Evolutionary conservation across 92 coral and sea anemone species (phyloP), one percentile per base, ranked within the genome.

Genomic region (Pocillopora meandrina): DNA sequence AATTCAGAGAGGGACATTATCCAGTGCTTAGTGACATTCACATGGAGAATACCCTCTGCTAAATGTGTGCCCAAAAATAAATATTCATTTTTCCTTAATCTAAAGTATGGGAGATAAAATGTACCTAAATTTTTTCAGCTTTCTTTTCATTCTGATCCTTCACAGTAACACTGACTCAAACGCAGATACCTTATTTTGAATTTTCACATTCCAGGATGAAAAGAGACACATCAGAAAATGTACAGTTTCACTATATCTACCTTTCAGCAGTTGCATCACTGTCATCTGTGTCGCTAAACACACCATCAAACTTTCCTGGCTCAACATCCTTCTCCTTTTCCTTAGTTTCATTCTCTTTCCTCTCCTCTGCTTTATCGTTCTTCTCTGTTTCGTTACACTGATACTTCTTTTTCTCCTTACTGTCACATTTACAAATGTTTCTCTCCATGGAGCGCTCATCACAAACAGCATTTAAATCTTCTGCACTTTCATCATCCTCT

Each of bases 211-310:
- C 33, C 34, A 66, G 31, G 11, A 66, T 20, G 9, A 1, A 8
- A 21, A 20, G 9, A 21, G 33, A 1, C 9, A 0, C 34, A 9
- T 20, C 23, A 20, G 11, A 55, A 61, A 74, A 74, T 10, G 20
- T 1, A 56, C 61, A 49, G 56, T 73, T 19, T 9, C 42, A 31
- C 64, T 36, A 4, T 59, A 31, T 34, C 12, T 85, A 90, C 93
- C 92, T 94, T 64, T 90, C 98, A 75, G 87, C 88, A 13, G 95
- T 89, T 42, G 82, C 93, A 34, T 89, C 91, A 59, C 92, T 93
- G 5, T 83, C 93, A 71, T 93, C 98, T 10, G 98, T 90, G 69
- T 94, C 98, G 80, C 98, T 94, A 60, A 94, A 94, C 23, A 94
- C 94, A 21, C 93, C 98, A 90, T 88, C 95, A 85, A 94, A 94